Base-by-base conservation (phyloP, 2,113 vertebrate species). In the Coracopsis vasa region DNA sequence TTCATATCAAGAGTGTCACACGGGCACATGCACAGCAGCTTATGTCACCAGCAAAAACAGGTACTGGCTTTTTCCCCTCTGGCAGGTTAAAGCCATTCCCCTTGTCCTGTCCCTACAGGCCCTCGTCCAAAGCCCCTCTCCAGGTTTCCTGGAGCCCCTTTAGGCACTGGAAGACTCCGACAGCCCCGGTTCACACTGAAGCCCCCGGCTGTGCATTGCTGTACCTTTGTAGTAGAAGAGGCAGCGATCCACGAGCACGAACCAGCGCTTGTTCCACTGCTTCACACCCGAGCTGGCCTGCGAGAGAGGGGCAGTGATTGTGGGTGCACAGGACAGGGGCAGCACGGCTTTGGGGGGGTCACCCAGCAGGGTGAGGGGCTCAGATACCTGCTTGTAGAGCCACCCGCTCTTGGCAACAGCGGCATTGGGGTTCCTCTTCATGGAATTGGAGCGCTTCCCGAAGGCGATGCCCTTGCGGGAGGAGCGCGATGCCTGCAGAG, bases 191-290 rank as follows among this genome's bases (percentile, higher is more conserved):
- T 20, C 9, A 41, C 48, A 1, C 1, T 5, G 11, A 9, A 19
- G 28, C 25, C 3, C 4, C 19, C 2, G 1, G 67, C 37, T 29
- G 77, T 70, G 19, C 61, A 18, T 35, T 1, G 16, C 41, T 8
- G 64, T 90, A 99, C 99, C 99, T 99, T 99, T 99, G 89, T 99
- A 99, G 97, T 99, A 99, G 97, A 99, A 99, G 71, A 99, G 99
- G 97, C 99, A 99, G 86, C 99, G 98, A 94, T 99, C 99, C 54
- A 99, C 98, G 93, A 99, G 98, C 88, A 99, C 99, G 4, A 99
- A 99, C 99, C 99, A 99, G 86, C 99, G 98, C 95, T 98, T 99
- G 97, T 99, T 99, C 99, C 99, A 99, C 90, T 99, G 99, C 94
- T 99, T 99, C 66, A 99, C 99, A 37, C 99, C 99, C 11, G 99